Evolutionary conservation across 1,140 invertebrate species (phyloP), one percentile per base, ranked within the genome.

Genomic region (Daktulosphaira vitifoliae): DNA sequence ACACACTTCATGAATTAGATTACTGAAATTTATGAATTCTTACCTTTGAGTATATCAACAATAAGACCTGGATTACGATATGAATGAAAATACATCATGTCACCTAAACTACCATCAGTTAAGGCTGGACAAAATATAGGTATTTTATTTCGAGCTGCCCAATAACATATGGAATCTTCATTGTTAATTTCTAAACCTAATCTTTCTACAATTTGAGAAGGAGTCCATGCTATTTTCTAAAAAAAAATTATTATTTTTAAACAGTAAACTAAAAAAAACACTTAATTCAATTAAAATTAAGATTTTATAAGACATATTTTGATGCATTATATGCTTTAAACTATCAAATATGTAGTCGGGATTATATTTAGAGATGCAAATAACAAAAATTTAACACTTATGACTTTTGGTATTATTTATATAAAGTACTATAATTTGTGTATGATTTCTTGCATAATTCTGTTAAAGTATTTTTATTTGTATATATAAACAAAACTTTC

Each of bases 31-130:
- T n/a, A n/a, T n/a, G n/a, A n/a, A n/a, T n/a, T n/a, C n/a, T 72
- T 76, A 86, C 87, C 88, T 76, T 91, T 86, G 56, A 96, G 77
- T 74, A 99, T 96, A 75, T 99, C 96, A 42, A 99, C 75, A 9
- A 96, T 79, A 15, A 99, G 79, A 6, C 95, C 96, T 44, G 93
- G 91, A 72, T 89, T 89, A 72, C 84, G 87, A 72, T 87, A 96
- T 0, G 93, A 95, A 79, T 99, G 96, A 70, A 99, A 98, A 75
- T 95, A 99, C 81, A 99, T 89, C 96, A 99, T 99, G 75, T 99
- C 97, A 2, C 96, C 97, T 16, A 99, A 78, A 71, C 92, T 96
- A 4, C 97, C 97, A 82, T 99, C 97, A 0, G 96, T 99, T 59
- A 99, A 76, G 0, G 96, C 96, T 1, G 97, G 97, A 80, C 94